Evolutionary conservation across 2,113 vertebrate species (phyloP), one percentile per base, ranked within the genome.

Genomic region (Diglossa brunneiventris): DNA sequence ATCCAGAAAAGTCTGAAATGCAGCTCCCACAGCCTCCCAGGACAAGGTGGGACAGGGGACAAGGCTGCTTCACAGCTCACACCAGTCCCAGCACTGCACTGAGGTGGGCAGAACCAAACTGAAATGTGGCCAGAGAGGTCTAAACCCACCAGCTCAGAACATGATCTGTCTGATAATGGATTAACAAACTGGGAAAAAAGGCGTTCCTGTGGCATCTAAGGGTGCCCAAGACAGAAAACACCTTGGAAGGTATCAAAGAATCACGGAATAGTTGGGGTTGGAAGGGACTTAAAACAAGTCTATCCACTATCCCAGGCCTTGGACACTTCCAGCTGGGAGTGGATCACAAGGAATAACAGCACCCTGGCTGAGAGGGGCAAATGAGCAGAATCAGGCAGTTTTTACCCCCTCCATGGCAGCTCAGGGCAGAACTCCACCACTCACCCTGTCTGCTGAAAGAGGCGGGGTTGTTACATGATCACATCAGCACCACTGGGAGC

Each of bases 381-480:
- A 49, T 3, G 0, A 56, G 35, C 35, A 73, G 62, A 79, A 28
- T 9, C 70, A 27, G 26, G 37, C 3, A 35, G 24, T 7, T 10
- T 8, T 3, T 9, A 10, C 15, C 18, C 30, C 66, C 18, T 30
- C 24, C 4, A 0, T 4, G 53, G 10, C 13, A 58, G n/a, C 1
- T 30, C 12, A 35, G 28, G 21, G 27, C 5, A 8, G 10, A 13
- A 70, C 6, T 5, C 33, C 59, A 14, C 28, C 17, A 13, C 37
- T 56, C 24, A 7, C 9, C 37, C 37, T 37, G 37, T 37, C 67
- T 55, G 62, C 53, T 14, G 15, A 3, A 52, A 13, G 8, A 30
- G 70, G 61, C 2, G 56, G 12, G n/a, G n/a, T n/a, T 27, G 9
- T 1, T 2, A 2, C 0, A n/a, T n/a, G n/a, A n/a, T n/a, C n/a